Conservation (phyloP, 2,888 invertebrate species). For the Portevinia maculata region DNA sequence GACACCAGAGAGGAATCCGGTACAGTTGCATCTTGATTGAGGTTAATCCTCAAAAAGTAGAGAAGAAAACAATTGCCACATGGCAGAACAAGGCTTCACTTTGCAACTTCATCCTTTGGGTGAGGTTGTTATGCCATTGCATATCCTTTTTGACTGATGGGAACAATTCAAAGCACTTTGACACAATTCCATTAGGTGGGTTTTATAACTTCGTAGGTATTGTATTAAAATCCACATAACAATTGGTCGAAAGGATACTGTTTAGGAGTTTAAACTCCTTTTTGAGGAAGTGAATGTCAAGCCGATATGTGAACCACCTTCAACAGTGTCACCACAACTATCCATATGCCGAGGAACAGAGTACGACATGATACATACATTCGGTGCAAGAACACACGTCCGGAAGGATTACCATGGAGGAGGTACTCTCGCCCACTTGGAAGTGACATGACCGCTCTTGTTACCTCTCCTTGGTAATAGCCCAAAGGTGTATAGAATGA, state of each 20-base stretch:
- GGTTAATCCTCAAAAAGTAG: constrained; percentile 61
- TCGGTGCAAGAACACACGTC: constrained; percentile 25
- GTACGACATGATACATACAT: constrained; percentile 18
- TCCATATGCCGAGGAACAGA: constrained; percentile 7
- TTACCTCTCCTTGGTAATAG: background rate
- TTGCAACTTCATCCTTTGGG: constrained; percentile 19
- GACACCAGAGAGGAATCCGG: constrained; percentile 1
- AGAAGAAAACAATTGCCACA: constrained; percentile 43
- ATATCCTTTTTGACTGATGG: constrained; percentile 13
- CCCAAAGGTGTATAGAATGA: background rate
- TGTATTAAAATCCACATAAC: constrained; percentile 34
- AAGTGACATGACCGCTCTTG: constrained; percentile 32
- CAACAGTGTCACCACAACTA: constrained; percentile 19
- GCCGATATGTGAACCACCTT: constrained; percentile 19
- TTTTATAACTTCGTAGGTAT: constrained; percentile 1
- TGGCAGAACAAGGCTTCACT: constrained; percentile 19
- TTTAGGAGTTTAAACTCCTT: constrained; percentile 31
- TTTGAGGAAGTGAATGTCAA: constrained; percentile 39
- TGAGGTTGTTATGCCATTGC: background rate
- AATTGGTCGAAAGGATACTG: constrained; percentile 41
- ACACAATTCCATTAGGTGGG: constrained; percentile 24
- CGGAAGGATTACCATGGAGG: constrained; percentile 25
- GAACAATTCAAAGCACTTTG: constrained; percentile 40
- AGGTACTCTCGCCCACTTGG: constrained; percentile 2
- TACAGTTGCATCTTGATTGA: constrained; percentile 47